Percentiles rank a stretch among this genome's conserved stretches.
Conservation (phyloP, 2,113 vertebrate species). For the Progne subis region DNA sequence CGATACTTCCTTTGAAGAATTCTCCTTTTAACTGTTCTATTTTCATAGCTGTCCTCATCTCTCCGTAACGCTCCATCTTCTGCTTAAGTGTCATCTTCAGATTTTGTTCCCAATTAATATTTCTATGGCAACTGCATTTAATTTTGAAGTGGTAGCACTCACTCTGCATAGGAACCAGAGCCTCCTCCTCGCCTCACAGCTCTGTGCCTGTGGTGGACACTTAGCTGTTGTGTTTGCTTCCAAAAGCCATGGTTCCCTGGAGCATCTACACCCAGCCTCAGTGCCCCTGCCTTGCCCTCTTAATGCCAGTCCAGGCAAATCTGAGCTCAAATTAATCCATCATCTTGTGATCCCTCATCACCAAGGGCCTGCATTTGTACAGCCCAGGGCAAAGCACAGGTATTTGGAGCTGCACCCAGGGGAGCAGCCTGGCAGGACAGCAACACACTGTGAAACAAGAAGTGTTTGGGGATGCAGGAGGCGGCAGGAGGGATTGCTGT, state of each 20-base stretch:
- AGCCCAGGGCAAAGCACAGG: background rate
- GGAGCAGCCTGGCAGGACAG: background rate
- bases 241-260: background rate
- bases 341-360: background rate
- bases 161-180: background rate
- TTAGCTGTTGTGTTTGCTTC: background rate
- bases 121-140: slow-evolving; percentile 70
- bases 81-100: slow-evolving; percentile 57
- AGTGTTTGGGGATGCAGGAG: background rate
- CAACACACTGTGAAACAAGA: background rate
- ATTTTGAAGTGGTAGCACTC: slow-evolving; percentile 31
- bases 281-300: background rate
- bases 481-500: background rate
- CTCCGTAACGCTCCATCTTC: slow-evolving; percentile 23
- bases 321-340: background rate
- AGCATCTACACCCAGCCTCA: background rate
- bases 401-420: background rate
- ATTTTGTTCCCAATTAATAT: slow-evolving; percentile 71
- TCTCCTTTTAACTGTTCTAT: slow-evolving; percentile 58
- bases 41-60: slow-evolving; percentile 56
- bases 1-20: slow-evolving; percentile 46
- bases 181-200: background rate
- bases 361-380: background rate
- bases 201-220: background rate
- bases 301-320: background rate